phyloP scores from a whole-genome alignment of 2,888 invertebrate genomes.

The Diaphora mendica region DNA sequence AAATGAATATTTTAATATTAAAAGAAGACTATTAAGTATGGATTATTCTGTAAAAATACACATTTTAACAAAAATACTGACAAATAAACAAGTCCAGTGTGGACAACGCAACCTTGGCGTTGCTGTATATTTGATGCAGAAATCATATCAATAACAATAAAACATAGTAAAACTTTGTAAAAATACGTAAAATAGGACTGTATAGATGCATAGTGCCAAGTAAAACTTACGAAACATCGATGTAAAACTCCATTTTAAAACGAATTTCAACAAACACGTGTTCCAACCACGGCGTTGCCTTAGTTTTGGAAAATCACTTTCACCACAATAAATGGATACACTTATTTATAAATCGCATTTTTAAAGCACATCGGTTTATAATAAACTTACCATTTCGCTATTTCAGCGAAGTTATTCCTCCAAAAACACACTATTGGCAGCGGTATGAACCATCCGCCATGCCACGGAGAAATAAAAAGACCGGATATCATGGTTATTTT shows the following conservation, averaged over 20 bases:
- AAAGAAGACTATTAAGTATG: not conserved
- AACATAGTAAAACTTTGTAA: not conserved
- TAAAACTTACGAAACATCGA: constrained; percentile 38
- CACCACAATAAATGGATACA: constrained; percentile 59
- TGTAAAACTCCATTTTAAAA: constrained; percentile 19
- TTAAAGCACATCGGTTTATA: constrained; percentile 50
- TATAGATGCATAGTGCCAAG: constrained; percentile 19
- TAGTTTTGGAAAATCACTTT: constrained; percentile 49
- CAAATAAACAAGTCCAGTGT: constrained; percentile 39
- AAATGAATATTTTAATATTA: not conserved
- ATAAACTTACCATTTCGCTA: constrained; percentile 84
- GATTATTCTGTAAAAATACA: not conserved
- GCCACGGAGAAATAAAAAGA: constrained; percentile 86
- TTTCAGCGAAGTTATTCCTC: constrained; percentile 81
- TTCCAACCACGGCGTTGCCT: constrained; percentile 42
- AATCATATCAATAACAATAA: not conserved
- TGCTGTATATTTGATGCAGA: not conserved
- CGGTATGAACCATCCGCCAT: constrained; percentile 84
- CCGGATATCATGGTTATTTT: constrained; percentile 73
- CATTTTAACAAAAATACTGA: not conserved
- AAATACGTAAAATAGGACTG: not conserved
- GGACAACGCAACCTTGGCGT: constrained; percentile 19
- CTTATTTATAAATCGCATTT: constrained; percentile 36
- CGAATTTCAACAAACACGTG: constrained; percentile 57
- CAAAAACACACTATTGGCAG: constrained; percentile 79